Conservation (phyloP, 2,797 vertebrate genomes). For the Ptychobarbus kaznakovi region DNA sequence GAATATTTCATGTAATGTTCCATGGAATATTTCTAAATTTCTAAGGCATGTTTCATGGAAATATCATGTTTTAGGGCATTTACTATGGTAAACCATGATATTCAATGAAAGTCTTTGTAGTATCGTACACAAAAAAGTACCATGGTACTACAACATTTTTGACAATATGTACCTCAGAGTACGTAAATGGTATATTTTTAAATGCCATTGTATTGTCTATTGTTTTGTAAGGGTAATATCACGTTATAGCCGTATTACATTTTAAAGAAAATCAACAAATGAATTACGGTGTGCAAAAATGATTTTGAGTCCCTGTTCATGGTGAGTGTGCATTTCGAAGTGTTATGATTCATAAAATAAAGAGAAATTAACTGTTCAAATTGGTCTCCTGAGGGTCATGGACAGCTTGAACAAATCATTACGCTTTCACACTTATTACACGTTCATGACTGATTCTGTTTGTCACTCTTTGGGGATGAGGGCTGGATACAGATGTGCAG, state of each 20-base stretch:
- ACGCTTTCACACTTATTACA: conserved; percentile 16
- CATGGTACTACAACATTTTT: no score
- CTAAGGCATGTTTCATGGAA: background rate
- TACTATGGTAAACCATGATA: background rate
- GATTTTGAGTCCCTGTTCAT: background rate
- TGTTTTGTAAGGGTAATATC: background rate
- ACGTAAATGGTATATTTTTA: background rate
- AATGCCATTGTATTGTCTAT: background rate
- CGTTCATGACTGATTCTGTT: conserved; percentile 23
- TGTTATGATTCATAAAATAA: conserved; percentile 8
- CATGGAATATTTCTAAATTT: background rate
- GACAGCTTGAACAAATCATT: conserved; percentile 25
- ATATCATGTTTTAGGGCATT: background rate
- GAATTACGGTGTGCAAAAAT: background rate
- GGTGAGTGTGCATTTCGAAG: background rate
- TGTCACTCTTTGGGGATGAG: background rate
- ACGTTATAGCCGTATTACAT: background rate
- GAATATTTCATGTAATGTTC: no score
- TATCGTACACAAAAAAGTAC: background rate
- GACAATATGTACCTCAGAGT: no score
- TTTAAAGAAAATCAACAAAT: background rate
- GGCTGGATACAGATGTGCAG: conserved; percentile 13
- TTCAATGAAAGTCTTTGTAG: background rate
- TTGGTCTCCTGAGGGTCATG: background rate
- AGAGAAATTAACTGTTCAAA: background rate